Conservation (phyloP, 1,140 invertebrate species). For the Drosophila ambigua region DNA sequence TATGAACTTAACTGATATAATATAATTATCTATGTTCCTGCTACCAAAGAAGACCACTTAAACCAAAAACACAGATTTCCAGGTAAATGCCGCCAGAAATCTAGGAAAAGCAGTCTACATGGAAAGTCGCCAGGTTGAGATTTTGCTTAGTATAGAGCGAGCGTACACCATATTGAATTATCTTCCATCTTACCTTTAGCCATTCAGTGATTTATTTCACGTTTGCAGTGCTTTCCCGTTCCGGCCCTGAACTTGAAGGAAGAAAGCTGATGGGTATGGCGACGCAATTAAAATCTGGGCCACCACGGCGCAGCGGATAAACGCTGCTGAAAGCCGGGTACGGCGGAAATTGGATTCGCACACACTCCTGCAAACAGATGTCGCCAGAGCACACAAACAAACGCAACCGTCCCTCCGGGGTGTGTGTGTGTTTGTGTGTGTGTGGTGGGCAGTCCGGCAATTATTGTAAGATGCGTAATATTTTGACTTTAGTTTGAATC, state of each 20-base stretch:
- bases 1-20: constrained; percentile 20
- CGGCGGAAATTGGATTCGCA: constrained; percentile 61
- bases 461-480: constrained; percentile 40
- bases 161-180: background rate
- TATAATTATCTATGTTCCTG: constrained; percentile 8
- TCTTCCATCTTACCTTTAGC: constrained; percentile 20
- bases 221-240: background rate
- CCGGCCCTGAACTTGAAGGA: background rate
- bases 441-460: background rate
- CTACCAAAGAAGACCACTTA: background rate
- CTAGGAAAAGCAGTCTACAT: background rate
- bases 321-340: constrained; percentile 21
- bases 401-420: constrained; percentile 1
- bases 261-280: background rate
- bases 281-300: constrained; percentile 36
- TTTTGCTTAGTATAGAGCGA: no score
- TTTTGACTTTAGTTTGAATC: constrained; percentile 64
- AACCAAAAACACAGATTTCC: background rate
- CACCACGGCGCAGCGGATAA: constrained; percentile 16
- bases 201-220: constrained; percentile 8
- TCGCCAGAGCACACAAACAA: constrained; percentile 13
- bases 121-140: background rate
- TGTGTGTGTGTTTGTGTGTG: no score
- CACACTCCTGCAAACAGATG: constrained; percentile 23
- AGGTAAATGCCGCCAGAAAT: background rate